Evolutionary conservation across 2,113 vertebrate species (phyloP).

Genomic region (Zosterops borbonicus): DNA sequence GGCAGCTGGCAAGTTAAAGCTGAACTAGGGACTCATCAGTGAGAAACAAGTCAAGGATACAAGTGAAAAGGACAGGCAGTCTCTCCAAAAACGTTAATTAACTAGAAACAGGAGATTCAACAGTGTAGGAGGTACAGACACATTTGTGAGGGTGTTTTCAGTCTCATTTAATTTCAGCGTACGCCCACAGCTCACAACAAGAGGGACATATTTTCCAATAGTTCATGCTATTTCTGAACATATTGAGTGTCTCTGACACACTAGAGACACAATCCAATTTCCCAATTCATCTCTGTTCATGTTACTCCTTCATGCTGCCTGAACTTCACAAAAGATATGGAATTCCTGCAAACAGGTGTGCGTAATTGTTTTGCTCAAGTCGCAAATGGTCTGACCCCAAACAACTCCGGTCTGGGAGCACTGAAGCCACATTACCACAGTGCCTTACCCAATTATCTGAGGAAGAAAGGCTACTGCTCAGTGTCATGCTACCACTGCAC

Average conservation of each 20-base stretch:
- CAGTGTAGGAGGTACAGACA: slow-evolving; percentile 21
- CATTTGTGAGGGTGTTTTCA: slow-evolving; percentile 8
- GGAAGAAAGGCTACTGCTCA: neutral
- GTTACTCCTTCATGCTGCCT: neutral
- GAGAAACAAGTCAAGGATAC: neutral
- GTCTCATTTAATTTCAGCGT: slow-evolving; percentile 8
- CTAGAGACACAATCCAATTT: neutral
- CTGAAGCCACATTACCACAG: neutral
- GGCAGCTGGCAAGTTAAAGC: neutral
- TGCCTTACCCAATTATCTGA: neutral
- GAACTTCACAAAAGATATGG: neutral
- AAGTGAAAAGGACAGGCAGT: neutral
- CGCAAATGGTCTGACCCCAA: neutral
- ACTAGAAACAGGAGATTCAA: slow-evolving; percentile 31
- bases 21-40: neutral
- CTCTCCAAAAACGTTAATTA: neutral
- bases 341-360: neutral
- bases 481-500: neutral
- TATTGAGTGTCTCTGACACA: neutral
- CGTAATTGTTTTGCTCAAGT: neutral
- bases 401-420: neutral
- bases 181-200: slow-evolving; percentile 24
- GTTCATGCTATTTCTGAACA: slow-evolving; percentile 17
- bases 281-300: neutral
- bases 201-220: neutral